phyloP scores from a whole-genome alignment of 2,888 invertebrate genomes.

The Pristionchus exspectatus region DNA sequence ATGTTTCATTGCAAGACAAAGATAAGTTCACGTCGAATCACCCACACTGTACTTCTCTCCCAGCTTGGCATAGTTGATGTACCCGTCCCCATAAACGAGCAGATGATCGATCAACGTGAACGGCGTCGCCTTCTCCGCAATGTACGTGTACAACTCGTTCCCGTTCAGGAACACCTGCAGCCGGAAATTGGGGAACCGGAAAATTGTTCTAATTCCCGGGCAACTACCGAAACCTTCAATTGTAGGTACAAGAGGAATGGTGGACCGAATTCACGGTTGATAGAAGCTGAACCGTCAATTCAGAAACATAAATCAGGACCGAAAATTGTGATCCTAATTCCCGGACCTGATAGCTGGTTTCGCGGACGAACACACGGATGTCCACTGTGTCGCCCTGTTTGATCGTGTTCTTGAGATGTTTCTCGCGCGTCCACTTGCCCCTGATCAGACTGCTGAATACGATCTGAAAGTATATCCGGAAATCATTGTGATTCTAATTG shows the following conservation, averaged over 20 bases:
- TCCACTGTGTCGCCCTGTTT: background rate
- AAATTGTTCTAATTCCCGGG: too few species aligned
- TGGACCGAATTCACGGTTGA: too few species aligned
- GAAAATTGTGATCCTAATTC: too few species aligned
- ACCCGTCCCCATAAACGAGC: background rate
- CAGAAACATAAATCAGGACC: too few species aligned
- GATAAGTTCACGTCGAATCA: background rate
- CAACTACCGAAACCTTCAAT: too few species aligned
- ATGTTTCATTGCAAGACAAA: background rate
- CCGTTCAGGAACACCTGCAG: background rate
- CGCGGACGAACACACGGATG: background rate
- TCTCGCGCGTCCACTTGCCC: background rate
- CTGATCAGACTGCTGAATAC: background rate
- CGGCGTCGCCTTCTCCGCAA: background rate
- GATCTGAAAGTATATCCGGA: background rate
- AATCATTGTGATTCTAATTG: too few species aligned
- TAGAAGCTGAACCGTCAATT: too few species aligned
- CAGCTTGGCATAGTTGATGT: background rate
- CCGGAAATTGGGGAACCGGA: background rate
- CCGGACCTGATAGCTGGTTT: background rate
- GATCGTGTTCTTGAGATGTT: background rate
- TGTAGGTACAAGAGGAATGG: too few species aligned
- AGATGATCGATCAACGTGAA: background rate
- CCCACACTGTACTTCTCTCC: background rate
- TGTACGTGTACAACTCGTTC: background rate